phyloP scores from a whole-genome alignment of 53 echinoderm and acorn worm genomes.

The Hippasteria phrygiana region DNA sequence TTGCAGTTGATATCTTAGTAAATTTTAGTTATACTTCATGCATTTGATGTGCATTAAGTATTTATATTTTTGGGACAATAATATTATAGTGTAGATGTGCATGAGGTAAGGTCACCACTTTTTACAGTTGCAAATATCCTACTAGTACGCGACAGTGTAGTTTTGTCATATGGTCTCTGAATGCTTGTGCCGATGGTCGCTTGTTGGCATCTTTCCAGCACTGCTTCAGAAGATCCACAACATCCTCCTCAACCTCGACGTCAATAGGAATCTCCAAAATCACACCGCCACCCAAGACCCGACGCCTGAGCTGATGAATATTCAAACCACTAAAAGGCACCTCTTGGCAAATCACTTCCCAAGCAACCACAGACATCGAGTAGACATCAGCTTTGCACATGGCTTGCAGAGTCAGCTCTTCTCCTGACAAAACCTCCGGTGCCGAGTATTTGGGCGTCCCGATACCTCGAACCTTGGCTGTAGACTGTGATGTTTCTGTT shows the following conservation, averaged over 20 bases:
- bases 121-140: no score
- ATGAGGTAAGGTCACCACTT: no score
- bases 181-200: slow-evolving; percentile 42
- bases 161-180: neutral
- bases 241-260: slow-evolving; percentile 18
- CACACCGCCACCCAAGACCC: slow-evolving; percentile 9
- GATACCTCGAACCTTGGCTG: slow-evolving; percentile 34
- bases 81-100: no score
- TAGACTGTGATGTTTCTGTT: slow-evolving; percentile 54
- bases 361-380: slow-evolving; percentile 65
- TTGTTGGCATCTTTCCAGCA: slow-evolving; percentile 58
- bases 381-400: slow-evolving; percentile 76
- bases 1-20: no score
- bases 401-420: slow-evolving; percentile 24
- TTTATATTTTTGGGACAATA: no score
- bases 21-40: no score
- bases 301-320: slow-evolving; percentile 44
- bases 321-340: slow-evolving; percentile 48
- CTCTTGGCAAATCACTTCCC: slow-evolving; percentile 64
- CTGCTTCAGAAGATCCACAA: slow-evolving; percentile 24
- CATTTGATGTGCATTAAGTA: no score
- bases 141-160: no score
- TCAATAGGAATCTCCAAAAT: slow-evolving; percentile 42
- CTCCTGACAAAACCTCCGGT: slow-evolving; percentile 67
- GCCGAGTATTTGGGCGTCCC: slow-evolving; percentile 77